Evolutionary conservation across 2,797 vertebrate genomes (phyloP).

Genomic region (Sebastes minor): DNA sequence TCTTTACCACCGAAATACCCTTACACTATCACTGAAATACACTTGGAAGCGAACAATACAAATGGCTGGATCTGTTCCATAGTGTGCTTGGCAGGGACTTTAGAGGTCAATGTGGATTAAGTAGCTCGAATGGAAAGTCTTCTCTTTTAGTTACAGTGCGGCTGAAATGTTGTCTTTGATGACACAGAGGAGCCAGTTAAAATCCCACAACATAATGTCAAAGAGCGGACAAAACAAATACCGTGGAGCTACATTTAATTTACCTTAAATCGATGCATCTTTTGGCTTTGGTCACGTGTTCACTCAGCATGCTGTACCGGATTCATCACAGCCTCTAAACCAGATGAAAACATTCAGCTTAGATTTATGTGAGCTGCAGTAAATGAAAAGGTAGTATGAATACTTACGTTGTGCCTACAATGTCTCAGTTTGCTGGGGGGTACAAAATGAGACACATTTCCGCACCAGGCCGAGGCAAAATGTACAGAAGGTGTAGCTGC

Average conservation of each 20-base stretch:
- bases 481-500: conserved; percentile 77
- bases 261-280: conserved; percentile 27
- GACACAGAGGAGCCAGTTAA: conserved; percentile 26
- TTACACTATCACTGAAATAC: conserved; percentile 45
- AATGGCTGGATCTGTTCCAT: conserved; percentile 49
- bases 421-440: conserved; percentile 13
- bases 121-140: conserved; percentile 47
- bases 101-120: conserved; percentile 63
- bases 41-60: conserved; percentile 56
- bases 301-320: not conserved
- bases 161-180: conserved; percentile 25
- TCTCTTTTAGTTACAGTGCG: conserved; percentile 39
- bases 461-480: conserved; percentile 59
- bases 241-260: not conserved
- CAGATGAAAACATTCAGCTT: conserved; percentile 11
- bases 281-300: not conserved
- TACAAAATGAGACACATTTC: conserved; percentile 46
- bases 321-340: conserved; percentile 34
- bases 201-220: conserved; percentile 23
- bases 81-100: conserved; percentile 33
- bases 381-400: not conserved
- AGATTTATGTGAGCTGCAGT: not conserved
- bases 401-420: conserved; percentile 41
- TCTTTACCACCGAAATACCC: conserved; percentile 10
- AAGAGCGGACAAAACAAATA: conserved; percentile 22